Conservation (phyloP, 2,113 vertebrate species). For the Canis aureus region DNA sequence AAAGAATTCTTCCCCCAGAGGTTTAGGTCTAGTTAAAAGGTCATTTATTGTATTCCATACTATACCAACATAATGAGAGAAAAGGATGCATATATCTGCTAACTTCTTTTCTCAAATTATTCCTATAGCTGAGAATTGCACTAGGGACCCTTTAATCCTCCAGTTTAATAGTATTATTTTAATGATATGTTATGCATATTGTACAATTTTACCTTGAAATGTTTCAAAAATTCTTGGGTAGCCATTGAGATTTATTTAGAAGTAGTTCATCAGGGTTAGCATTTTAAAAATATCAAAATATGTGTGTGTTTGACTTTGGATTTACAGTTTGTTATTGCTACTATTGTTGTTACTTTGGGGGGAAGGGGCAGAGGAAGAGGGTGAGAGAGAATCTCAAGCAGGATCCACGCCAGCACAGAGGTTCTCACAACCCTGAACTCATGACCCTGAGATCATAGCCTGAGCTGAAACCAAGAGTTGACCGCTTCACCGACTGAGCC, state of each 20-base stretch:
- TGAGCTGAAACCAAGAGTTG: neutral
- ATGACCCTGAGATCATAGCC: neutral
- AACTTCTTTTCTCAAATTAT: neutral
- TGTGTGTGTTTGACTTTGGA: neutral
- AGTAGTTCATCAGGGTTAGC: neutral
- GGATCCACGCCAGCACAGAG: neutral
- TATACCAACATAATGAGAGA: neutral
- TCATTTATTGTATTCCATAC: neutral
- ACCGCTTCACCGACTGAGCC: neutral
- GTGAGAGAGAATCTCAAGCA: neutral
- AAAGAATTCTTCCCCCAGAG: neutral
- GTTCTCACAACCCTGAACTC: neutral
- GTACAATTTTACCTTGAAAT: neutral
- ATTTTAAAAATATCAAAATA: neutral
- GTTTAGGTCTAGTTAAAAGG: neutral
- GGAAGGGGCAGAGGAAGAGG: neutral
- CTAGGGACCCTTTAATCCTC: neutral
- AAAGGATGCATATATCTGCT: neutral
- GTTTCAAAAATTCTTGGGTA: neutral
- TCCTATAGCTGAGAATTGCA: neutral
- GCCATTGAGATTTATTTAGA: neutral
- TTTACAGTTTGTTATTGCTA: neutral
- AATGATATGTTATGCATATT: neutral
- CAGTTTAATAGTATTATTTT: constrained; percentile 16
- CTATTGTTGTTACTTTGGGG: neutral